Evolutionary conservation across 2,888 invertebrate species (phyloP).

Genomic region (Melanostoma scalare): DNA sequence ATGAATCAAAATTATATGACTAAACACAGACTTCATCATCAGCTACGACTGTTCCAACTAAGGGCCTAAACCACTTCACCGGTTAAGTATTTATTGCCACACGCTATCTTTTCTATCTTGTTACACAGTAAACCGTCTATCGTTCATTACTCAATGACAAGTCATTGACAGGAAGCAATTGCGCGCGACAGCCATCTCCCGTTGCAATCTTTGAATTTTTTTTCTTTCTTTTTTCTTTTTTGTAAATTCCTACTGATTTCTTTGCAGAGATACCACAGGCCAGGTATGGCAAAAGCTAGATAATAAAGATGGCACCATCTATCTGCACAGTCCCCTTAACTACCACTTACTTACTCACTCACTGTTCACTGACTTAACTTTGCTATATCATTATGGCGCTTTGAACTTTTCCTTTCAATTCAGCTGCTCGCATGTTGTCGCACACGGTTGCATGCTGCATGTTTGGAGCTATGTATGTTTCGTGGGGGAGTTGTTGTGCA

Average conservation of each 20-base stretch:
- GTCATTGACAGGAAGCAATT: constrained; percentile 70
- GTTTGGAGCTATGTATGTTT: constrained; percentile 11
- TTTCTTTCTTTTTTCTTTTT: constrained; percentile 30
- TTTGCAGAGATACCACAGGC: constrained; percentile 27
- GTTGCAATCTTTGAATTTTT: constrained; percentile 38
- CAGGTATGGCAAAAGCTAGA: constrained; percentile 58
- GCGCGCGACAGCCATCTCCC: constrained; percentile 48
- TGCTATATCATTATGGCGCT: constrained; percentile 51
- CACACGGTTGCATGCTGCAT: constrained; percentile 56
- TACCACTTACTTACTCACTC: constrained; percentile 24
- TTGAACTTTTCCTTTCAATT: constrained; percentile 70
- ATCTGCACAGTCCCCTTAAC: constrained; percentile 8
- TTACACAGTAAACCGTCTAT: constrained; percentile 47
- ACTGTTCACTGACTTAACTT: constrained; percentile 25
- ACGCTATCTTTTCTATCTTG: constrained; percentile 56
- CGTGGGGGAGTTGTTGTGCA: constrained; percentile 48
- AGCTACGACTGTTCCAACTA: constrained; percentile 23
- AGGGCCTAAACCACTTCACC: constrained; percentile 58
- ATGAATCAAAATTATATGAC: constrained; percentile 4
- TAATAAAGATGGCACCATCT: constrained; percentile 62
- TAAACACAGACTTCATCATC: background rate
- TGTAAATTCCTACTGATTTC: constrained; percentile 20
- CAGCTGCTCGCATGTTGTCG: constrained; percentile 34
- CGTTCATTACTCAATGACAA: constrained; percentile 70
- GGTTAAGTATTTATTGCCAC: constrained; percentile 59